These are phyloP conservation scores for Antheraea assamensis DNA, from an alignment of 2,888 invertebrate species.

Conservation along the genomic window DNA sequence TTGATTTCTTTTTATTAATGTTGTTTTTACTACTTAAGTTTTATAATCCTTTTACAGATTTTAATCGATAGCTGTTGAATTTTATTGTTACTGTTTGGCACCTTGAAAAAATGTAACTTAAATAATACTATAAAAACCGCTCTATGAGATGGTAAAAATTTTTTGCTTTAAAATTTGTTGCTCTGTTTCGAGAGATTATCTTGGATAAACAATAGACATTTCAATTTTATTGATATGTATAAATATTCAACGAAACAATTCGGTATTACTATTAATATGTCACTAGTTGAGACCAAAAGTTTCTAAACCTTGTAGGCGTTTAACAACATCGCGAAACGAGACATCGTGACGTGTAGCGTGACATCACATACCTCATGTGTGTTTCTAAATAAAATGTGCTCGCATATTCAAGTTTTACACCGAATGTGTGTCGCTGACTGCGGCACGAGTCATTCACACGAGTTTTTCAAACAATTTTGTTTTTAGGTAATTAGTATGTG, in stretches of 20 bases:
- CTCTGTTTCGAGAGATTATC: no score
- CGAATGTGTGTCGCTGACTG: constrained; percentile 32
- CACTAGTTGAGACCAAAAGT: background rate
- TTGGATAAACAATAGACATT: no score
- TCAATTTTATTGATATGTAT: no score
- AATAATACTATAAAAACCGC: no score
- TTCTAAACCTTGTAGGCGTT: background rate
- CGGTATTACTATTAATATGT: background rate
- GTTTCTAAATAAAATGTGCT: background rate
- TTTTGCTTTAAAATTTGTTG: no score
- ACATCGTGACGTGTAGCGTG: constrained; percentile 18
- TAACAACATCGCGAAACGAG: constrained; percentile 13
- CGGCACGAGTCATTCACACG: constrained; percentile 47
- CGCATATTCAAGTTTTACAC: constrained; percentile 6
- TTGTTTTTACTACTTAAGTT: no score
- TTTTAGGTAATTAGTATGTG: constrained; percentile 45
- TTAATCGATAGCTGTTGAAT: no score
- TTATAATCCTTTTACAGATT: no score
- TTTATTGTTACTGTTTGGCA: no score
- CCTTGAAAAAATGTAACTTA: no score
- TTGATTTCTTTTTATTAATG: no score
- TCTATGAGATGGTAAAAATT: no score
- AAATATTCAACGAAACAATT: background rate
- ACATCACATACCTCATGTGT: constrained; percentile 30
- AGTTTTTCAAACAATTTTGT: constrained; percentile 36